Evolutionary conservation across 2,888 invertebrate genomes (phyloP), one percentile per base, ranked within the genome.

Genomic region (Calameuta idolon): DNA sequence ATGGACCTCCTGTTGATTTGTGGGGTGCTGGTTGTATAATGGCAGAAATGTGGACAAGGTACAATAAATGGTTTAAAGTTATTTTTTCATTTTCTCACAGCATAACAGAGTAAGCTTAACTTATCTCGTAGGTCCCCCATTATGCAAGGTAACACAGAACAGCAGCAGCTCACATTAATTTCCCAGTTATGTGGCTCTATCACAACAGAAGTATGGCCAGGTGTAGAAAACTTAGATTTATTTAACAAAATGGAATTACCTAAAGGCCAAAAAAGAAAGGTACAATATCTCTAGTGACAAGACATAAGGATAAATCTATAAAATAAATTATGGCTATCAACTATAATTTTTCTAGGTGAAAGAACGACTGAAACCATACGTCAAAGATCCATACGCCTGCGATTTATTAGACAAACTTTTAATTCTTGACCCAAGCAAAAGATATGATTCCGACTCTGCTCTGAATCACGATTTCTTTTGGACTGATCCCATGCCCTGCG

Each of bases 11-110:
- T 0, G 98, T 99, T 23, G 99, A 99, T 93, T 94, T 99, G 93
- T 97, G 97, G 97, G 97, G 97, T 0, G 99, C 98, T 0, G 99
- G 99, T 0, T 99, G 99, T 90, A 99, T 99, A 81, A 99, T 99
- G 99, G 99, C 99, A 0, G 99, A 99, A 93, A 98, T 99, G 98
- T 99, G 99, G 99, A 99, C 98, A 0, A 93, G 95, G 83, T 93
- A 92, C 37, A 23, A 23, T 23, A 55, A 23, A 9, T 23, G 9
- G 9, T 55, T 23, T 23, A 55, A 55, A 55, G 23, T 55, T 9
- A 55, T 23, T 55, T 55, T 23, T 55, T 2, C 23, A 55, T 5
- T 55, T 55, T 23, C 23, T 23, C 55, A 3, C 55, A 23, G 55
- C 2, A 23, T 23, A 55, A 23, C 23, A 0, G 23, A 9, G 55